phyloP scores from a whole-genome alignment of 2,113 vertebrate species.

The Percina caprodes region DNA sequence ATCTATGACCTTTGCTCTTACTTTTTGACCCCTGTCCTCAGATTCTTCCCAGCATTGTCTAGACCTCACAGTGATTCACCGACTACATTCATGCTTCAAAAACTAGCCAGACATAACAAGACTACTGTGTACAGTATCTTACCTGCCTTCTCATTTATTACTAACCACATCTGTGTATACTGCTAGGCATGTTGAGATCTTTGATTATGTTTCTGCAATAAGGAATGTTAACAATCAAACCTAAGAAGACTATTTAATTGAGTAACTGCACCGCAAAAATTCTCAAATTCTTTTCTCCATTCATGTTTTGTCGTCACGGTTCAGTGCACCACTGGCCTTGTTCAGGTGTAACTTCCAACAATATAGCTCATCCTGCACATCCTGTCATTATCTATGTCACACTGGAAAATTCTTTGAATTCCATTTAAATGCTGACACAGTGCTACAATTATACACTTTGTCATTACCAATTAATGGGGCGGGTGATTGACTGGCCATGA shows the following conservation, averaged over 20 bases:
- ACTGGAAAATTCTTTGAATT: not conserved
- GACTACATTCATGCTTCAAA: conserved; percentile 40
- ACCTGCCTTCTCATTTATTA: conserved; percentile 42
- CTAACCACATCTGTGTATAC: conserved; percentile 19
- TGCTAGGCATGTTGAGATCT: conserved; percentile 19
- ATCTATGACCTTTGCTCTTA: conserved; percentile 50
- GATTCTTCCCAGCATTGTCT: conserved; percentile 37
- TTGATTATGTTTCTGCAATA: conserved; percentile 54
- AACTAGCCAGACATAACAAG: conserved; percentile 42
- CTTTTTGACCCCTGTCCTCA: conserved; percentile 42
- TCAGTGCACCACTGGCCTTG: conserved; percentile 49
- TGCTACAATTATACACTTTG: not conserved
- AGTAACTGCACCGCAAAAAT: conserved; percentile 59
- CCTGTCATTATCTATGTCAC: not conserved
- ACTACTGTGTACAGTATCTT: conserved; percentile 10
- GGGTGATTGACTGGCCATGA: not conserved
- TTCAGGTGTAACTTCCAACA: conserved; percentile 49
- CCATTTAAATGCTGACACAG: not conserved
- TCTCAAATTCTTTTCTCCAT: conserved; percentile 67
- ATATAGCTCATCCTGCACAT: conserved; percentile 15
- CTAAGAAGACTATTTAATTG: conserved; percentile 48
- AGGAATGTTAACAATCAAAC: conserved; percentile 76
- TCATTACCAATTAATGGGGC: not conserved
- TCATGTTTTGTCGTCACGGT: conserved; percentile 68
- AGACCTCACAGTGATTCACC: conserved; percentile 23